Base-by-base conservation (phyloP, 2,113 vertebrate species). In the Mormoops blainvillei region DNA sequence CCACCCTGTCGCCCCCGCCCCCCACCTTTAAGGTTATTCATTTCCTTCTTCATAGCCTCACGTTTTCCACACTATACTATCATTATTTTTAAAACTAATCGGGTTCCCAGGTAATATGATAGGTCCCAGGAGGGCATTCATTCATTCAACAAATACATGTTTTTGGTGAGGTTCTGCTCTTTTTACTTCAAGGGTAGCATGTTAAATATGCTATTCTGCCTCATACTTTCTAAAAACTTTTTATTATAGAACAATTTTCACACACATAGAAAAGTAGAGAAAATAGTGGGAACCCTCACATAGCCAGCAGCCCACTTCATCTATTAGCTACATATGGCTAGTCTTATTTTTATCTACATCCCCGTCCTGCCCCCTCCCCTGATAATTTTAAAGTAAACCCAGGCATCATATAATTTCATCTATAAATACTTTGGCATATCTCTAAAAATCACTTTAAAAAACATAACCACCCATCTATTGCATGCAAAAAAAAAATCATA, bases 371-470 rank as follows among this genome's bases (percentile, higher is more conserved):
- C 36, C 38, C 7, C 20, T 74, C 22, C 31, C 45, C 63, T 83
- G 58, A 94, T 71, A 67, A 65, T 78, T 96, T 94, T 86, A 77
- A 82, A 86, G 50, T 74, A 61, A 96, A 87, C 26, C 28, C 50
- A 83, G 74, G 86, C 31, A 83, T 82, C 74, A 54, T 52, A 70
- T 71, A 36, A 87, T 63, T 87, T 95, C 33, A 87, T 61, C 70
- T 50, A 4, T 54, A 90, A 92, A 61, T 84, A 92, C 14, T 83
- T 89, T 18, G 48, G 36, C 19, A 52, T 80, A 80, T 73, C 3
- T 28, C 68, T 92, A 68, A 90, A 92, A 96, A 65, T 70, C 14
- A 71, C 71, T 85, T 86, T 52, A 77, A 92, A 93, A 93, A 73
- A n/a, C 33, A 36, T 41, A 77, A 71, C 15, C 19, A n/a, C 36